Base-by-base conservation (phyloP, 1,140 invertebrate species). In the Drosophila gunungcola region DNA sequence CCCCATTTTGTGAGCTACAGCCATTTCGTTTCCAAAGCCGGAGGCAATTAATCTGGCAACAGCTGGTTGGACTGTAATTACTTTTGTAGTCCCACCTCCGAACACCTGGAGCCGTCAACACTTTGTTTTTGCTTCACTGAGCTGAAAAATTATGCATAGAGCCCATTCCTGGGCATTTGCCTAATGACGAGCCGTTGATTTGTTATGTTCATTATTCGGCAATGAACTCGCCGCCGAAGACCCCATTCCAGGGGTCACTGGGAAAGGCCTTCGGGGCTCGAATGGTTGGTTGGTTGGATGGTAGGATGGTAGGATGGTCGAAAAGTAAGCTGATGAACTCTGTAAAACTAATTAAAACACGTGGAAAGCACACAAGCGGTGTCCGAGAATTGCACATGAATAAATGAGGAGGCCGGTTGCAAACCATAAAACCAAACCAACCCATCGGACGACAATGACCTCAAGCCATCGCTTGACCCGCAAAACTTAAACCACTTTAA, bases 311-410 rank as follows among this genome's bases (percentile, higher is more conserved):
- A 0, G 29, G 29, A 32, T 32, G 29, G 29, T 27, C 34, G 32
- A 57, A 41, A 32, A 41, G 49, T 54, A 60, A 78, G 74, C 77
- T 88, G 78, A 82, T 82, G 79, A 88, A 88, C 82, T 82, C 83
- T 58, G 64, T 46, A 86, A 86, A 86, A 86, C 83, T 86, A 86
- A 86, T 86, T 86, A 86, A 88, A 86, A 88, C 82, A 88, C 83
- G 83, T 88, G 78, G 75, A 70, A 73, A 78, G 65, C 61, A 86
- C 73, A 86, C 68, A 75, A 53, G 57, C 55, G 32, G 42, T 68
- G 64, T 68, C 67, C 68, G 67, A 73, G 70, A 68, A 65, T 65
- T 82, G 73, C 73, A 78, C 61, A 81, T 81, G 60, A 81, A 81
- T 81, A 81, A 81, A 63, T 82, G 64, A 81, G 52, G 29, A 45